Base-by-base conservation (phyloP, 2,888 invertebrate species). In the Melinaea marsaeus region DNA sequence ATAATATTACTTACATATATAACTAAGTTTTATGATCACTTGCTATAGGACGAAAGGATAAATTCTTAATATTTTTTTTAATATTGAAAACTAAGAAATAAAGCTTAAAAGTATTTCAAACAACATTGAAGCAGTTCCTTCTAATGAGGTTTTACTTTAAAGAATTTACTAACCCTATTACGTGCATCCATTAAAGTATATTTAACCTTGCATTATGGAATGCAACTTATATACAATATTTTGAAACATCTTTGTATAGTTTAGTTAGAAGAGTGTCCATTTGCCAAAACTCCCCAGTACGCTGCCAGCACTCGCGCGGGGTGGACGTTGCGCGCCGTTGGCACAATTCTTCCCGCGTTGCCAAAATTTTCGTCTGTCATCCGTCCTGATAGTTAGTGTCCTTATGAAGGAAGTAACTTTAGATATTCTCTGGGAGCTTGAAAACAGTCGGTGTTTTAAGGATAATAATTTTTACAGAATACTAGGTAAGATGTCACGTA, bases 381-480 rank as follows among this genome's bases (percentile, higher is more conserved):
- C 62, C 75, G 72, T 74, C 71, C 70, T 62, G 69, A 74, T 66
- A 73, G 68, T 73, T 72, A 78, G 80, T 80, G 81, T 80, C 83
- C 88, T 78, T 89, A 89, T 88, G 88, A 88, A 85, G 87, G 79
- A 83, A 81, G 79, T 77, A 79, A 83, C 73, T 72, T 74, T 79
- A 69, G 75, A 77, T 76, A 77, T 75, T 70, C 76, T 77, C 73
- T 80, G 81, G 80, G 79, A 78, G 72, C 76, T 79, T 66, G 71
- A 75, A 66, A 76, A 72, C 67, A 78, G 74, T 74, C 79, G 78
- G 76, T 82, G 81, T 78, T 81, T 73, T 72, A 77, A 79, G 77
- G 86, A 88, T 76, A 85, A 83, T 80, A 87, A 87, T 82, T 88
- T 88, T 78, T 88, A 84, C 80, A 84, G 78, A 77, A 86, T 88